Percentiles rank a stretch among this genome's conserved stretches.
Evolutionary conservation across 2,888 invertebrate species (phyloP).

Genomic region (Hecatera dysodea): DNA sequence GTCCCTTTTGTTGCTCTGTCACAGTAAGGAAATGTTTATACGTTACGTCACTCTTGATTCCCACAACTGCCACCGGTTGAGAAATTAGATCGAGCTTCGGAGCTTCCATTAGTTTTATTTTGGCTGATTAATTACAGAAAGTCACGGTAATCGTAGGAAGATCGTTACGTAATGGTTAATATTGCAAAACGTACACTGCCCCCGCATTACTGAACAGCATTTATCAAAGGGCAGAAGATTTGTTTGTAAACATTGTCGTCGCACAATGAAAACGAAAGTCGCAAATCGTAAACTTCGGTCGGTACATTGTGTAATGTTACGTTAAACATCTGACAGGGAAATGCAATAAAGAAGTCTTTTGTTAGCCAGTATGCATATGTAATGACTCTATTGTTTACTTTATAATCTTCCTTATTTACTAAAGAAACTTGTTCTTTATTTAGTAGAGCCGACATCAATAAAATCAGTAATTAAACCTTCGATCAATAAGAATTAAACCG

Average conservation of each 20-base stretch:
- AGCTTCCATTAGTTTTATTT: constrained; percentile 57
- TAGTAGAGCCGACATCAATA: neutral
- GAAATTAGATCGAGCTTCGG: constrained; percentile 48
- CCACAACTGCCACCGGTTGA: constrained; percentile 51
- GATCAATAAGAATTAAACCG: neutral
- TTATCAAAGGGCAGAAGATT: constrained; percentile 34
- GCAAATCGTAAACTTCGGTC: constrained; percentile 40
- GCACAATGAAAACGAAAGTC: constrained; percentile 52
- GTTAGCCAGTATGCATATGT: neutral
- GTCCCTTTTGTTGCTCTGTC: constrained; percentile 45
- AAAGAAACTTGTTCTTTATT: too few species aligned
- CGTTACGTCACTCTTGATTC: constrained; percentile 40
- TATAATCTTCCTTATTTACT: constrained; percentile 2
- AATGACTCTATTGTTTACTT: constrained; percentile 17
- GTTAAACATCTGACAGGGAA: constrained; percentile 21
- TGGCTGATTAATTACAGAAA: constrained; percentile 61
- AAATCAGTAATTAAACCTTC: neutral
- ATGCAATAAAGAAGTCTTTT: constrained; percentile 23
- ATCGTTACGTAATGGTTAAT: constrained; percentile 2
- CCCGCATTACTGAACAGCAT: constrained; percentile 13
- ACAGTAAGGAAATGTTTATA: constrained; percentile 46
- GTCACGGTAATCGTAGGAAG: constrained; percentile 43
- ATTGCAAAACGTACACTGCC: constrained; percentile 35
- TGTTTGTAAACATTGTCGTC: constrained; percentile 46
- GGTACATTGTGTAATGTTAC: constrained; percentile 25